Evolutionary conservation across 2,888 invertebrate species (phyloP).

Genomic region (Lydus trimaculatus): DNA sequence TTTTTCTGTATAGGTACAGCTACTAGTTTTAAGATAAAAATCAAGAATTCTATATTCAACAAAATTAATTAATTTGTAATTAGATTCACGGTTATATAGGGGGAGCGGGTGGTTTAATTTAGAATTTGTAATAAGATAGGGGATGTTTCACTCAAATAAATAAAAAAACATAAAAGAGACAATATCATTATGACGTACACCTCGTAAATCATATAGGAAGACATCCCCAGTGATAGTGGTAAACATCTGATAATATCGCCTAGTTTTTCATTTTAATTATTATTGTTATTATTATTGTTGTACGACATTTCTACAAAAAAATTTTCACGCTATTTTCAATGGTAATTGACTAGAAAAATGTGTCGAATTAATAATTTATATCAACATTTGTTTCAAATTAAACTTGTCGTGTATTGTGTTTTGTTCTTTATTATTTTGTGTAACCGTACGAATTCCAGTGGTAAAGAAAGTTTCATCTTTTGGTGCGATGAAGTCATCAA

Average conservation of each 20-base stretch:
- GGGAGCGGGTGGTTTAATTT: not conserved
- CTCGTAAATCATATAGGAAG: not conserved
- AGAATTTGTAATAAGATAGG: not conserved
- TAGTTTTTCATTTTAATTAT: conserved; percentile 3
- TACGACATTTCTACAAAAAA: not conserved
- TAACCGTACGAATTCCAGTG: too few relatives aligned
- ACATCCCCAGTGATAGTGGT: not conserved
- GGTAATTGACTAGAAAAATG: too few relatives aligned
- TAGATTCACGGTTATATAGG: not conserved
- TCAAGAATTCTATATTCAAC: not conserved
- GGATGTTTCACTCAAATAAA: not conserved
- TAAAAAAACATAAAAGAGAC: not conserved
- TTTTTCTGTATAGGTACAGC: not conserved
- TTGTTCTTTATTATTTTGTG: too few relatives aligned
- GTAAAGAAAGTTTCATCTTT: too few relatives aligned
- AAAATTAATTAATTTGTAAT: not conserved
- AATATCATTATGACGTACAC: not conserved
- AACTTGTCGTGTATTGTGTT: too few relatives aligned
- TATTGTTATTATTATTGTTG: not conserved
- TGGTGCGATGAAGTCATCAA: too few relatives aligned
- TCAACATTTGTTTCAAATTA: too few relatives aligned
- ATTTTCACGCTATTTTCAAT: not conserved
- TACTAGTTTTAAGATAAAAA: not conserved
- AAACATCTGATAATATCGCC: not conserved
- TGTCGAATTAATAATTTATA: too few relatives aligned